These are phyloP conservation scores for Phrynocephalus versicolor DNA, from an alignment of 2,113 vertebrate species.

Conservation along the genomic window DNA sequence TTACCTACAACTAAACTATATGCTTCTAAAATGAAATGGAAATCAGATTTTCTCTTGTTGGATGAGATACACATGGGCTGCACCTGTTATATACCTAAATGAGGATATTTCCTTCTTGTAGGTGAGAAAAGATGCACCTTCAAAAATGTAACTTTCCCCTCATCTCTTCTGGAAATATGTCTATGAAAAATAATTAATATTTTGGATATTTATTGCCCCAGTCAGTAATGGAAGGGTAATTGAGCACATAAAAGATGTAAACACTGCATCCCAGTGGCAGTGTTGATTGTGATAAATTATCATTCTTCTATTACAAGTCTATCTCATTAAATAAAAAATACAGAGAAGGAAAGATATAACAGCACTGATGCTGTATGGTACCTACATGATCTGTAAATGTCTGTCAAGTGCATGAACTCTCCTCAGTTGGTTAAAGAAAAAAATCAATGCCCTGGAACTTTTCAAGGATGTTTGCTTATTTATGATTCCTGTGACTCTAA, in stretches of 20 bases:
- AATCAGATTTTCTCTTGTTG: neutral
- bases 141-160: neutral
- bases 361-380: neutral
- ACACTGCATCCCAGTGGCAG: neutral
- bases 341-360: neutral
- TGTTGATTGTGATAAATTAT: neutral
- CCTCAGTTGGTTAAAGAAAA: slow-evolving; percentile 3
- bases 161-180: neutral
- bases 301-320: neutral
- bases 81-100: neutral
- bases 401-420: slow-evolving; percentile 9
- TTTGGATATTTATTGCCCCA: too few relatives aligned
- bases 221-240: neutral
- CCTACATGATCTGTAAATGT: neutral
- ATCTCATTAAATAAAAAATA: neutral
- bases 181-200: neutral
- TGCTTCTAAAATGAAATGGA: neutral
- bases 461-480: slow-evolving; percentile 21
- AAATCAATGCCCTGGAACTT: slow-evolving; percentile 3
- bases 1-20: neutral
- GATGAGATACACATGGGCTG: neutral
- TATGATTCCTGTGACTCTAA: neutral
- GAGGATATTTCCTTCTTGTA: neutral
- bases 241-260: neutral
- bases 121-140: neutral